Evolutionary conservation across 2,888 invertebrate genomes (phyloP), one percentile per base, ranked within the genome.

Genomic region (Pollenia labialis): DNA sequence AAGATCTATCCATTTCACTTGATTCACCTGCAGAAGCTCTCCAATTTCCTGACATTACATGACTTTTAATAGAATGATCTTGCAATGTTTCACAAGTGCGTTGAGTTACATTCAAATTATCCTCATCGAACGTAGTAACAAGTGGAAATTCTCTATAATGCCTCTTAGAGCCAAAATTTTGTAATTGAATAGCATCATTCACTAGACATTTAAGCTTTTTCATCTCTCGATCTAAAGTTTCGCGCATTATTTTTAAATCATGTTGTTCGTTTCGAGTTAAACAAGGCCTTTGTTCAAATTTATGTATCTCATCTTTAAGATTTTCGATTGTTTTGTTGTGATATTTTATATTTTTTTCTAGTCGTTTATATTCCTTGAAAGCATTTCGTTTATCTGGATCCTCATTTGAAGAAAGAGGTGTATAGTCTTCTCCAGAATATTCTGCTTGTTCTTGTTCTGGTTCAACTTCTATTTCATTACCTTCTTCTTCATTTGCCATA

Each of bases 141-240:
- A 93, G 79, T 3, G 90, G 89, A 42, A 93, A 88, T 69, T 91
- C 91, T 4, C 88, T 89, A 81, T 92, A 93, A 46, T 88, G 90
- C 0, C 91, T 89, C 44, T 88, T 90, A 0, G 93, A 92, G 16
- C 92, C 90, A 44, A 90, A 90, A 60, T 92, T 92, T 87, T 93
- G 93, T 85, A 93, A 88, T 56, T 89, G 76, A 11, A 92, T 90
- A 0, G 92, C 92, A 11, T 89, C 89, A 11, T 89, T 90, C 84
- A 92, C 90, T 85, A 93, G 90, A 18, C 90, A 90, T 16, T 90
- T 90, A 6, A 93, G 83, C 84, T 93, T 93, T 0, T 91, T 87
- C 74, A 91, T 91, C 88, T 93, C 93, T 62, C 90, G 90, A 80
- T 92, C 92, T 90, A 92, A 91, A 79, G 91, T 92, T n/a, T 90